A percentile compares a stretch with the other conserved stretches of the same genome.
These are phyloP conservation scores for Eumaeus atala DNA, from an alignment of 1,140 invertebrate genomes.

Conservation along the genomic window DNA sequence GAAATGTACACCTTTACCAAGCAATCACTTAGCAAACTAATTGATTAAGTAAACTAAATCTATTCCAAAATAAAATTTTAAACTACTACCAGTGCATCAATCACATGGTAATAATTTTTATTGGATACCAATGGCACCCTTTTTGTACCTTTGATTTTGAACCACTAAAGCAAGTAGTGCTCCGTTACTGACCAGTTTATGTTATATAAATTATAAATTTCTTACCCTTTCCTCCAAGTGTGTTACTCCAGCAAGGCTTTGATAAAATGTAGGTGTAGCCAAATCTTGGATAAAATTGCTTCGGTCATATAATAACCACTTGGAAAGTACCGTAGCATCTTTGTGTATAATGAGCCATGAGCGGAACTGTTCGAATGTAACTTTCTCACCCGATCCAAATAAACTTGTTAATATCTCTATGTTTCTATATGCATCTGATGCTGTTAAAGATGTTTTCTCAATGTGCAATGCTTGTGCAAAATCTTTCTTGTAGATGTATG, in stretches of 20 bases:
- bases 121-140: too few relatives aligned
- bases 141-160: too few relatives aligned
- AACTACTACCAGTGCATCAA: too few relatives aligned
- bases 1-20: too few relatives aligned
- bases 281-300: constrained; percentile 85
- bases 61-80: too few relatives aligned
- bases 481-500: constrained; percentile 84
- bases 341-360: constrained; percentile 83
- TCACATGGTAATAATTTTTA: too few relatives aligned
- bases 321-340: constrained; percentile 85
- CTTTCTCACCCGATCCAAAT: constrained; percentile 75
- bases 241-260: constrained; percentile 92
- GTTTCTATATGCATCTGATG: constrained; percentile 40
- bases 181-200: neutral
- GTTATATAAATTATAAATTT: constrained; percentile 11
- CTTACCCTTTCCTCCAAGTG: constrained; percentile 84
- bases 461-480: constrained; percentile 81
- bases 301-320: constrained; percentile 85
- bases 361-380: constrained; percentile 82
- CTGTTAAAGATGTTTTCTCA: constrained; percentile 65
- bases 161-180: too few relatives aligned
- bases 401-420: constrained; percentile 69
- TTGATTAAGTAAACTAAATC: too few relatives aligned
- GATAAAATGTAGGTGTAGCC: constrained; percentile 93
- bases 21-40: too few relatives aligned